Percentiles rank a stretch among this genome's conserved stretches.
Conservation (phyloP, 2,888 invertebrate species). For the Metallyticus violacea region DNA sequence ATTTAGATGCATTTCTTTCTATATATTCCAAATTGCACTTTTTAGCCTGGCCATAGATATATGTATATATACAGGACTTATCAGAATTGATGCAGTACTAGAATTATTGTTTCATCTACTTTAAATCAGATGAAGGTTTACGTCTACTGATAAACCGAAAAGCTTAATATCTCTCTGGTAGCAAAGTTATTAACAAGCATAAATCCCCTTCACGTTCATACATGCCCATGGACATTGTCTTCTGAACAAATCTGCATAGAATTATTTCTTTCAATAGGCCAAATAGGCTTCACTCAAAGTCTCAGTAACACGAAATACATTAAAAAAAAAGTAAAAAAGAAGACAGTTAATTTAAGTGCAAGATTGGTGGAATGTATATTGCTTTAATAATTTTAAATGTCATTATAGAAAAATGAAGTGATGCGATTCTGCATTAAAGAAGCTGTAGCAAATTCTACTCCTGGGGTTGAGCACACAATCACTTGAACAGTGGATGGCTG, state of each 20-base stretch:
- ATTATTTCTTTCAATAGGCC: background rate
- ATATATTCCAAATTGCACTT: background rate
- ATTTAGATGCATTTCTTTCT: background rate
- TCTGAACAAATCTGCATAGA: no score
- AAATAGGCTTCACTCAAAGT: background rate
- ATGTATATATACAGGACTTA: background rate
- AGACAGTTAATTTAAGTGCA: background rate
- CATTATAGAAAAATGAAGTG: no score
- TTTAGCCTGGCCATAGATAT: background rate
- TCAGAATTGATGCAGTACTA: no score
- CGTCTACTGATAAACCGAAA: no score
- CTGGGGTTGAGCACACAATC: background rate
- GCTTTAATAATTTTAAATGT: no score
- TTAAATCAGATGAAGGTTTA: background rate
- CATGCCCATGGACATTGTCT: no score
- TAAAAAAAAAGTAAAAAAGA: background rate
- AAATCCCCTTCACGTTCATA: background rate
- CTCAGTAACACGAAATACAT: background rate
- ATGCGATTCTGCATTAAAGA: background rate
- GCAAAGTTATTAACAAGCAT: background rate
- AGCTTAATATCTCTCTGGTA: no score
- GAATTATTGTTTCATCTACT: background rate
- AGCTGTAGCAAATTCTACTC: background rate
- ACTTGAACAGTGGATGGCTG: background rate
- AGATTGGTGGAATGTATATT: background rate